A percentile compares a stretch with the other conserved stretches of the same genome.
These are phyloP conservation scores for Taurulus bubalis DNA, from an alignment of 2,113 vertebrate species.

Conservation along the genomic window DNA sequence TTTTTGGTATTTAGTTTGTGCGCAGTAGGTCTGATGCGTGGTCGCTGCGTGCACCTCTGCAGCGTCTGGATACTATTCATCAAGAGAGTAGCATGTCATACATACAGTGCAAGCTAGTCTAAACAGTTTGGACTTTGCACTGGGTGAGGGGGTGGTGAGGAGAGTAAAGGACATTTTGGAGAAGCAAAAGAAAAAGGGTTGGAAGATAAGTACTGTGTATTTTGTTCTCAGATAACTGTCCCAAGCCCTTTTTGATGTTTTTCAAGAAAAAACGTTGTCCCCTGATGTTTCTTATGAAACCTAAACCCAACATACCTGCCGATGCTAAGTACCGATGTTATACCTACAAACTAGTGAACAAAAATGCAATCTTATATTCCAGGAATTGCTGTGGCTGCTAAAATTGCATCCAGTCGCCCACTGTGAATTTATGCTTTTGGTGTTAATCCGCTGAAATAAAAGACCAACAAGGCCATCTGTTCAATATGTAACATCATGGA, in stretches of 20 bases:
- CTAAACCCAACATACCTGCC: neutral
- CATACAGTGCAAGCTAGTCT: conserved; percentile 68
- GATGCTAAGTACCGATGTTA: neutral
- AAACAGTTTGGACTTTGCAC: conserved; percentile 67
- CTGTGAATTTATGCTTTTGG: neutral
- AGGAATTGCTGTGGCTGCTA: too few species aligned
- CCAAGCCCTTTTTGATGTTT: neutral
- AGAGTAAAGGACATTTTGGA: conserved; percentile 27
- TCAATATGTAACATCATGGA: neutral
- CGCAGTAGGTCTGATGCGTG: conserved; percentile 6
- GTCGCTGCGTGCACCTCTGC: conserved; percentile 35
- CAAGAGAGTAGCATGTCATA: conserved; percentile 59
- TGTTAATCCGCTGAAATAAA: neutral
- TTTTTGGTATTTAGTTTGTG: neutral
- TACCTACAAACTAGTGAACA: neutral
- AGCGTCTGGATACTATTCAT: conserved; percentile 61
- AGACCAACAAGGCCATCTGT: neutral
- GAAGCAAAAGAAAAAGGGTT: conserved; percentile 5
- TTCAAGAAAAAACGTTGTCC: neutral
- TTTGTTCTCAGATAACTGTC: neutral
- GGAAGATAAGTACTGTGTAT: conserved; percentile 1
- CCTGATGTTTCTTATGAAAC: neutral
- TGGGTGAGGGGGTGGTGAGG: conserved; percentile 27
- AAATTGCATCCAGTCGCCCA: neutral
- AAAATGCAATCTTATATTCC: neutral